Evolutionary conservation across 2,888 invertebrate species (phyloP).

Genomic region (Podabrus alpinus): DNA sequence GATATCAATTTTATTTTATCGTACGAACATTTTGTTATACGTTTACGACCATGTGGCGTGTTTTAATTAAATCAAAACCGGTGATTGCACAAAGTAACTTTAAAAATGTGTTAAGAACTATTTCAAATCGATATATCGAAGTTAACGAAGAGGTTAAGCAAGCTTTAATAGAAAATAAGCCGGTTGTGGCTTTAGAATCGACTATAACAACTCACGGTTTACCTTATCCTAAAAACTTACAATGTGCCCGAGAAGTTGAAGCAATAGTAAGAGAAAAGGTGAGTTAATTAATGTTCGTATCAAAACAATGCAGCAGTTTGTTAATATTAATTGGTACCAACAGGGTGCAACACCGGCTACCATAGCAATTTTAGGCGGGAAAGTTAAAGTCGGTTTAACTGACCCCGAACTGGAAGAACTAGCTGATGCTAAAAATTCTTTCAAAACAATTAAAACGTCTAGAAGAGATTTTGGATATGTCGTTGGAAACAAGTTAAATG

Average conservation of each 20-base stretch:
- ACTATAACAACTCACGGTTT: slow-evolving; percentile 98
- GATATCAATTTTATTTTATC: background rate
- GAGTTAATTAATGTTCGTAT: slow-evolving; percentile 33
- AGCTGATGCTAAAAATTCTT: slow-evolving; percentile 57
- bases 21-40: background rate
- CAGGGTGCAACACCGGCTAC: slow-evolving; percentile 91
- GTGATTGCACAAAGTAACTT: background rate
- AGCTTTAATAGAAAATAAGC: slow-evolving; percentile 66
- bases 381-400: slow-evolving; percentile 78
- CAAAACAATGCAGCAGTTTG: background rate
- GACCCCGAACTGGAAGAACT: slow-evolving; percentile 67
- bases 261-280: slow-evolving; percentile 73
- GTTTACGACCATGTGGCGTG: slow-evolving; percentile 10
- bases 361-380: slow-evolving; percentile 84
- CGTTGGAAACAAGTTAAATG: slow-evolving; percentile 69
- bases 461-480: slow-evolving; percentile 83
- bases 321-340: background rate
- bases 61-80: background rate
- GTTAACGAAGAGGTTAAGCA: slow-evolving; percentile 66
- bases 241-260: slow-evolving; percentile 84
- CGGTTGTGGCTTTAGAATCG: slow-evolving; percentile 94
- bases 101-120: background rate
- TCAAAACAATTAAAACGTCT: slow-evolving; percentile 78
- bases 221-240: slow-evolving; percentile 89
- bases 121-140: slow-evolving; percentile 32